Evolutionary conservation across 2,113 vertebrate genomes (phyloP).

Genomic region (Dicerorhinus sumatrensis): DNA sequence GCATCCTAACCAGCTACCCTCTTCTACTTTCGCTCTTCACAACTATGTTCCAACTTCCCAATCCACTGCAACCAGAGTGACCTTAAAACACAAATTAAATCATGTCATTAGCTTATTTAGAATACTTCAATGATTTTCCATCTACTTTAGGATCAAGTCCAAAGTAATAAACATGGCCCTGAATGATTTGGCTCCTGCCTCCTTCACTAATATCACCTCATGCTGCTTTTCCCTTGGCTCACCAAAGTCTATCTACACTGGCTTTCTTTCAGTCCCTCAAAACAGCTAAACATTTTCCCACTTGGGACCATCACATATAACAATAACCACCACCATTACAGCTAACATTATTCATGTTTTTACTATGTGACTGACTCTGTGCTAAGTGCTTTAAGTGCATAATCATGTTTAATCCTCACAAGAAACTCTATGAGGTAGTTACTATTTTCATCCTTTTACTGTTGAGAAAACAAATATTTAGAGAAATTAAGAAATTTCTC

Average conservation of each 20-base stretch:
- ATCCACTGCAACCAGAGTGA: neutral
- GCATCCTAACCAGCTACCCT: neutral
- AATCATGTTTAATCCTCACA: neutral
- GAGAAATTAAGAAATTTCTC: neutral
- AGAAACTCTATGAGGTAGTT: constrained; percentile 7
- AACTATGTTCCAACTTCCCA: neutral
- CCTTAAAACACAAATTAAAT: neutral
- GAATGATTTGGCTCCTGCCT: neutral
- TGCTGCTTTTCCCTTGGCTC: neutral
- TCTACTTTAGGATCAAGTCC: neutral
- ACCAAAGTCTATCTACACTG: neutral
- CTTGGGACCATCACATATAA: neutral
- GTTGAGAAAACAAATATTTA: neutral
- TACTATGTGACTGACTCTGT: neutral
- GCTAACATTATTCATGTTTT: neutral
- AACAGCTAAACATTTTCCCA: neutral
- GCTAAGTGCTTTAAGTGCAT: neutral
- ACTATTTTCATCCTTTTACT: neutral
- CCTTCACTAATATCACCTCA: neutral
- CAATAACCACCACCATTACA: neutral
- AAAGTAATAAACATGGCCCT: neutral
- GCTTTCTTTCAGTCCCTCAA: neutral
- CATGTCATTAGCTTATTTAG: neutral
- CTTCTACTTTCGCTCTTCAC: neutral
- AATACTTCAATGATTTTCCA: neutral